Base-by-base conservation (phyloP, 2,797 vertebrate species). In the Ptychadena robeensis region DNA sequence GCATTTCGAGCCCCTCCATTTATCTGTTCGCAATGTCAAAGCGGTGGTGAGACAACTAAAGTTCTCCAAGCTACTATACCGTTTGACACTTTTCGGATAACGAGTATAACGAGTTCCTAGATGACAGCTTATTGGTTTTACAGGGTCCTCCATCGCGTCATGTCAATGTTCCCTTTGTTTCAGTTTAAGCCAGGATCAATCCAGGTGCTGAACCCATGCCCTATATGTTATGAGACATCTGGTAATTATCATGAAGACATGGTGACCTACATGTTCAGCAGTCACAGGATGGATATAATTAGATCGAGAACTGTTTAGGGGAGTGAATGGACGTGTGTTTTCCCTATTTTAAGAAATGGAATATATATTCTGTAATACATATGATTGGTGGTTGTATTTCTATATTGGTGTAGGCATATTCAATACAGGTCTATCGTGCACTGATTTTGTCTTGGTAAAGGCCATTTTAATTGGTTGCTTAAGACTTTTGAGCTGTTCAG, bases 191-290 rank as follows among this genome's bases (percentile, higher is more conserved):
- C 48, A 12, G 31, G 40, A 25, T 70, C 34, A 34, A n/a, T 63
- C 61, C 77, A 68, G 66, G 65, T 48, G 14, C 9, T 76, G 82
- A 85, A 75, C 82, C 76, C 27, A 10, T 76, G 78, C 64, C 78
- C 82, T 34, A 11, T 4, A 61, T 40, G 30, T 85, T 75, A 70
- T 59, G 31, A 75, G 61, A 85, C 82, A 85, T 85, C 77, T 85
- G 82, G 44, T 73, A 80, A 53, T 44, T 64, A 84, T 85, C 63
- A 80, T 31, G 64, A 53, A 70, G 64, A 85, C 82, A 80, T 8
- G 82, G 28, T 80, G 82, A 85, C 82, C 82, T 85, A 57, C 53
- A 53, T 84, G 82, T 84, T 74, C 35, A 37, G 15, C 70, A n/a
- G 7, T 44, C 35, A 73, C 10, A 4, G 28, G 30, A 40, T 53